Percentiles rank a stretch among this genome's conserved stretches.
These are phyloP conservation scores for Tricholaema leucomelas DNA, from an alignment of 2,113 vertebrate species.

Conservation along the genomic window DNA sequence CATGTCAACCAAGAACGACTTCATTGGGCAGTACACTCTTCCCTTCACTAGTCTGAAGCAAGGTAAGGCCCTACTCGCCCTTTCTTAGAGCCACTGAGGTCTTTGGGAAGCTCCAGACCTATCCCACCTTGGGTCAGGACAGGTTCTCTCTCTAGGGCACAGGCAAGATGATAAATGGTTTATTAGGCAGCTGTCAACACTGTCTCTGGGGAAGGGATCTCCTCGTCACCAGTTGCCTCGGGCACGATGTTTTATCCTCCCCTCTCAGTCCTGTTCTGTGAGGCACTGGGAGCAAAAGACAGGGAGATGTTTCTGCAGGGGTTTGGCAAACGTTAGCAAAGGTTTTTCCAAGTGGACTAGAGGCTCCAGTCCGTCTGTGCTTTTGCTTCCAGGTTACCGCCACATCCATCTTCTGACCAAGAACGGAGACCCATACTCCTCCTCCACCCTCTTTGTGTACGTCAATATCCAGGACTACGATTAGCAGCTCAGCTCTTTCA, in stretches of 20 bases:
- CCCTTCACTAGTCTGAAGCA: conserved; percentile 87
- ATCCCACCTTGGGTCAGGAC: not conserved
- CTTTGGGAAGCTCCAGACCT: not conserved
- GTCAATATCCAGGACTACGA: conserved; percentile 76
- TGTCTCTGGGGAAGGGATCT: not conserved
- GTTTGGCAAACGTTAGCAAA: not conserved
- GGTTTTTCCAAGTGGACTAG: not conserved
- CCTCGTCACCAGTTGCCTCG: not conserved
- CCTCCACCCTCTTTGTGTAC: conserved; percentile 90
- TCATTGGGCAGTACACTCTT: conserved; percentile 88
- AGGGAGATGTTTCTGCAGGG: not conserved
- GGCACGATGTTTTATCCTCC: rapidly evolving
- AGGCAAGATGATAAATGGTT: not conserved
- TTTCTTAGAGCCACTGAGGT: not conserved
- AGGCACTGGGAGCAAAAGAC: not conserved
- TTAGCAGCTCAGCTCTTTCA: not conserved
- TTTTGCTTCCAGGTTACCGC: conserved; percentile 85
- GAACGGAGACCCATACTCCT: conserved; percentile 82
- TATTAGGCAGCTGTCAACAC: not conserved
- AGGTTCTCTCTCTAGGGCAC: not conserved
- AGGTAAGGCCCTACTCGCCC: conserved; percentile 74
- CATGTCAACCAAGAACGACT: conserved; percentile 84
- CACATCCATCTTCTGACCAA: conserved; percentile 91
- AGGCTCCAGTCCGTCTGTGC: not conserved
- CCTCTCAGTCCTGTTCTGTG: not conserved